Percentiles rank a stretch among this genome's conserved stretches.
phyloP scores from a whole-genome alignment of 2,888 invertebrate genomes.

The Carterocephalus palaemon region DNA sequence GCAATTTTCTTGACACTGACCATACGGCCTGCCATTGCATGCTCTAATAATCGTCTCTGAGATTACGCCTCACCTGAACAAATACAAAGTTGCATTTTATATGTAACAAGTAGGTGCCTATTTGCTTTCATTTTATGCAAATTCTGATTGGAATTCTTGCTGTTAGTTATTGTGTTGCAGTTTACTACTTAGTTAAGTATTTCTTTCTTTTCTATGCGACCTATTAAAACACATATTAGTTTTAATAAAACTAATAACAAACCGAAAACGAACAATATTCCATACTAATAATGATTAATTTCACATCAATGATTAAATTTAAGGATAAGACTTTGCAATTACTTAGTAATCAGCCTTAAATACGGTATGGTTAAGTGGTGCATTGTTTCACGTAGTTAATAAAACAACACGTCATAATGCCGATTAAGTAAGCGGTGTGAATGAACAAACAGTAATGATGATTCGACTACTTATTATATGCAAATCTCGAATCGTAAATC shows the following conservation, averaged over 20 bases:
- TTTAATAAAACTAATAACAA: too few species aligned
- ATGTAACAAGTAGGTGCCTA: conserved; percentile 25
- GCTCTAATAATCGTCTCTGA: conserved; percentile 48
- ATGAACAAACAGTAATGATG: conserved; percentile 51
- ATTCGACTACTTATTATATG: conserved; percentile 58
- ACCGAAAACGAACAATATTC: too few species aligned
- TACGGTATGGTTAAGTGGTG: neutral
- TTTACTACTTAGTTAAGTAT: too few species aligned
- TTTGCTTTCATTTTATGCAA: neutral
- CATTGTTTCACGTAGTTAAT: conserved; percentile 37
- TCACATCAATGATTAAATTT: too few species aligned
- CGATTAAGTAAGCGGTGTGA: conserved; percentile 48
- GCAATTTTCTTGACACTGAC: conserved; percentile 55
- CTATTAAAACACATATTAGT: too few species aligned
- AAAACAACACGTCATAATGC: conserved; percentile 41
- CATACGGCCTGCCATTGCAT: conserved; percentile 53
- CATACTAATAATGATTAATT: too few species aligned
- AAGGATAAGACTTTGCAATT: too few species aligned
- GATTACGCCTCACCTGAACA: conserved; percentile 43
- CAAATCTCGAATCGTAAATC: conserved; percentile 52
- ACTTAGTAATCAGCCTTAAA: too few species aligned
- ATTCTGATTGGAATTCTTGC: conserved; percentile 1
- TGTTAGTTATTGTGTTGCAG: conserved; percentile 4
- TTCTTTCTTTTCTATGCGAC: too few species aligned
- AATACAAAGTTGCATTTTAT: conserved; percentile 37